These are phyloP conservation scores for Pyrrhosoma nymphula DNA, from an alignment of 2,888 invertebrate genomes.

Conservation along the genomic window DNA sequence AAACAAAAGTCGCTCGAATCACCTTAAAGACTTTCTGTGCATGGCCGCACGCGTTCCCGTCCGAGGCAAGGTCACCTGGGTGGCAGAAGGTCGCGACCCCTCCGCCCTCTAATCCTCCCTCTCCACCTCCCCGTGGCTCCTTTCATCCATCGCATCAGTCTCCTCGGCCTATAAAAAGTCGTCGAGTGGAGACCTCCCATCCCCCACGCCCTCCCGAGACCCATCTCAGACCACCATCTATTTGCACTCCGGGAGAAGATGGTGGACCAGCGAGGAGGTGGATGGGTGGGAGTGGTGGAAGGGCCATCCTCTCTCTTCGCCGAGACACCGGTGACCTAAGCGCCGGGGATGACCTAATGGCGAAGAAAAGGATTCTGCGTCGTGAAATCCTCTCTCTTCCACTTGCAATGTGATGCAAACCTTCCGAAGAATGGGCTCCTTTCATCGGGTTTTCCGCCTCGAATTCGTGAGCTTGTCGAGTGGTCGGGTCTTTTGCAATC, in stretches of 20 bases:
- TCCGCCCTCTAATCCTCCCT: too few relatives aligned
- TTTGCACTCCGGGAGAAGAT: neutral
- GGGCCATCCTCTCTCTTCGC: neutral
- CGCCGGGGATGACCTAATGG: conserved; percentile 14
- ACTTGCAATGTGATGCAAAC: neutral
- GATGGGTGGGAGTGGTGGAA: neutral
- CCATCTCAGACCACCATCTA: neutral
- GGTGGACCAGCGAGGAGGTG: too few relatives aligned
- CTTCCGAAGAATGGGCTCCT: neutral
- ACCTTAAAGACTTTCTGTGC: too few relatives aligned
- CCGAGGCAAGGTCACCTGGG: too few relatives aligned
- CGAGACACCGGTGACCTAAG: neutral
- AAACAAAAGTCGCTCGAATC: too few relatives aligned
- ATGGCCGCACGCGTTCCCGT: too few relatives aligned
- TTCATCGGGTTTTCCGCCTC: neutral
- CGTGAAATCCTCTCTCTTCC: neutral
- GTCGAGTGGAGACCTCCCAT: neutral
- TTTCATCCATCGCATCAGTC: neutral
- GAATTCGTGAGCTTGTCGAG: neutral
- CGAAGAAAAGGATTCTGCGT: neutral
- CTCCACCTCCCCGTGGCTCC: too few relatives aligned
- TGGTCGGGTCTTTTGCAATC: neutral
- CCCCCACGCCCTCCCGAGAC: neutral
- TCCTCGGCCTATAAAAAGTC: neutral
- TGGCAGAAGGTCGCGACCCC: too few relatives aligned